Base-by-base conservation (phyloP, 1,140 invertebrate genomes). In the Ceratina japonica region DNA sequence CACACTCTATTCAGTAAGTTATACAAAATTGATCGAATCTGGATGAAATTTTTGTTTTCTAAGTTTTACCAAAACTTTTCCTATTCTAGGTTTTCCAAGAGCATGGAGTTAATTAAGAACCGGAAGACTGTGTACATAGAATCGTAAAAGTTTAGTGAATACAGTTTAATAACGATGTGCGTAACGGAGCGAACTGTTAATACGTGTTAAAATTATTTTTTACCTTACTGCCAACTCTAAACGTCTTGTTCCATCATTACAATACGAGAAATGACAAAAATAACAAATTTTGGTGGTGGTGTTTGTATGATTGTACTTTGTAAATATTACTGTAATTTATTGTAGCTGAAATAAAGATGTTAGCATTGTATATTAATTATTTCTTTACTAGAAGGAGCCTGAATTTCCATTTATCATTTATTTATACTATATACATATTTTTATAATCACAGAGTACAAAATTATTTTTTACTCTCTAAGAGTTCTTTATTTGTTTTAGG, bases 1-100 rank as follows among this genome's bases (percentile, higher is more conserved):
- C 71, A 85, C 7, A 27, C 64, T 51, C 5, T 79, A 59, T 54
- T n/a, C 58, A 75, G 83, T 86, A 82, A 75, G 37, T 74, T 56
- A 20, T 27, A 75, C 18, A 44, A n/a, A 56, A 12, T 12, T 27
- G 16, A 15, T 22, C 12, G 16, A 54, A 18, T 1, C 8, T 16
- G 12, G 49, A 3, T 31, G 18, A 51, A 5, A 27, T 0, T 22
- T 61, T 24, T 31, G 20, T 59, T 44, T 75, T 70, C 13, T 31
- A 59, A 1, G 16, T 73, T n/a, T 37, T 51, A n/a, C n/a, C n/a
- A n/a, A n/a, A n/a, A n/a, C 0, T 22, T 61, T 24, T 31, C 20
- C 64, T 44, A 13, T 75, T 70, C 13, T 31, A 59, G 2, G 16
- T 73, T n/a, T 37, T 51, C 15, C 66, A 52, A 5, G 52, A 52